Percentiles rank a stretch among this genome's conserved stretches.
phyloP scores from a whole-genome alignment of 2,888 invertebrate species.

The Siphonodentalium dalli region DNA sequence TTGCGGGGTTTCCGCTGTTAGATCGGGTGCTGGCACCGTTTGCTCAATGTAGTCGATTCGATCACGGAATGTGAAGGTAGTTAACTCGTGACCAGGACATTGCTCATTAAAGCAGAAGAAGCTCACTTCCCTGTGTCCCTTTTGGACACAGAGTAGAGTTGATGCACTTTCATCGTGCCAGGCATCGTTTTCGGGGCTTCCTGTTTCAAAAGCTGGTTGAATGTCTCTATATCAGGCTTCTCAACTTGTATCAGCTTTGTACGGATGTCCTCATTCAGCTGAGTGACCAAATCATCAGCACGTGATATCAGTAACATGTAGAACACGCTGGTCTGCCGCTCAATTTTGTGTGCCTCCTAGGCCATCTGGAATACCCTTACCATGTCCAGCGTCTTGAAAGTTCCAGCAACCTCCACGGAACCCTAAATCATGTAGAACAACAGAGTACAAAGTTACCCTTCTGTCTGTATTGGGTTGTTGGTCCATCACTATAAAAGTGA shows the following conservation, averaged over 20 bases:
- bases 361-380: constrained; percentile 55
- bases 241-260: constrained; percentile 1
- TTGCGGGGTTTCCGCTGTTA: too few species aligned
- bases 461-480: constrained; percentile 57
- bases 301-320: constrained; percentile 13
- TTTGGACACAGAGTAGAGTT: too few species aligned
- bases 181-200: constrained; percentile 5
- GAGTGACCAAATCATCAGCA: constrained; percentile 1
- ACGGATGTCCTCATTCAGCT: not conserved
- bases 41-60: too few species aligned
- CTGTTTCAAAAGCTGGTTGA: not conserved
- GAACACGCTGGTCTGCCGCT: constrained; percentile 29
- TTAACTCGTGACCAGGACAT: too few species aligned
- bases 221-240: not conserved
- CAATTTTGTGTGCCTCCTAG: constrained; percentile 46
- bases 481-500: constrained; percentile 38
- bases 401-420: constrained; percentile 41
- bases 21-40: too few species aligned
- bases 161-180: too few species aligned
- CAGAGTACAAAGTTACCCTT: constrained; percentile 59
- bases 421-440: constrained; percentile 1
- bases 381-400: constrained; percentile 54
- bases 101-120: too few species aligned
- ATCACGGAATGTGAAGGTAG: too few species aligned
- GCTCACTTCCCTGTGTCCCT: too few species aligned